Conservation (phyloP, 2,888 invertebrate species). For the Cephus spinipes region DNA sequence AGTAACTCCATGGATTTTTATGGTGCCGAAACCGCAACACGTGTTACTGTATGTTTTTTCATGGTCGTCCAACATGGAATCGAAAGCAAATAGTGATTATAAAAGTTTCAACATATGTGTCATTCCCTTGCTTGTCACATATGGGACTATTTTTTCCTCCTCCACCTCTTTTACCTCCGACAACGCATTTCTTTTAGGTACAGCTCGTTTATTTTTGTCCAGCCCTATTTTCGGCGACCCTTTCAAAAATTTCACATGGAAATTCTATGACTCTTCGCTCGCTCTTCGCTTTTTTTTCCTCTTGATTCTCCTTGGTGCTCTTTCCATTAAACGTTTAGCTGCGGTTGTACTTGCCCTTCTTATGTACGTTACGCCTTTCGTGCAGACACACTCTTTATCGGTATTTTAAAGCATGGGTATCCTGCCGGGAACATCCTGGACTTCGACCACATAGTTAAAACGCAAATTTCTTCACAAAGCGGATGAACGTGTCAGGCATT, state of each 20-base stretch:
- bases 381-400: not conserved
- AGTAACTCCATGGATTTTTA: not conserved
- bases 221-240: not conserved
- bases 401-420: too few relatives aligned
- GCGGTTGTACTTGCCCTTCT: not conserved
- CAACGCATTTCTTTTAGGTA: not conserved
- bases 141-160: conserved; percentile 6
- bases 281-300: not conserved
- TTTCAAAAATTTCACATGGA: not conserved
- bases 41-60: conserved; percentile 23
- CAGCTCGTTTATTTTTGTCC: not conserved
- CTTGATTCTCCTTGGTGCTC: not conserved
- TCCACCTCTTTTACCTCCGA: conserved; percentile 5
- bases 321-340: not conserved
- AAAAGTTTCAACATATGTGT: conserved; percentile 34
- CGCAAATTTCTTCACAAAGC: not conserved
- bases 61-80: conserved; percentile 11
- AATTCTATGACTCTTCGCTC: not conserved
- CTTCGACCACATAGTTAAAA: not conserved
- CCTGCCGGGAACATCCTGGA: too few relatives aligned
- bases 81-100: conserved; percentile 27
- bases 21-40: conserved; percentile 11
- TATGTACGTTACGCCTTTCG: not conserved
- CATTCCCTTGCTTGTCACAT: conserved; percentile 14
- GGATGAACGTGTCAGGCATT: not conserved